Conservation (phyloP, 2,797 vertebrate genomes). For the Tauraco hartlaubi region DNA sequence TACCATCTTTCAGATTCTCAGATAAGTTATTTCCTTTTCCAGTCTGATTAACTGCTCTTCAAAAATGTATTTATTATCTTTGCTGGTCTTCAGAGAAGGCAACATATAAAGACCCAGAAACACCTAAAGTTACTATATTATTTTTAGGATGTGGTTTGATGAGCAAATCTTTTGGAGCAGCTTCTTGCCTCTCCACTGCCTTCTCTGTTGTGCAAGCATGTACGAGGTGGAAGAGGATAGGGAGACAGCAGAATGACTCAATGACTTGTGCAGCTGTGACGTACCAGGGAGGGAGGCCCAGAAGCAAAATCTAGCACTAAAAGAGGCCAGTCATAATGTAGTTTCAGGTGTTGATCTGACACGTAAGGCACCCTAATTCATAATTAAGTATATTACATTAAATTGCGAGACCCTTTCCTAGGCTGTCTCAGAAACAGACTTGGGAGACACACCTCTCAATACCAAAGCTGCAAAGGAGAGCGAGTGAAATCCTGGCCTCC, state of each 20-base stretch:
- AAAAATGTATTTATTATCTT: background rate
- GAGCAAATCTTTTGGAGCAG: background rate
- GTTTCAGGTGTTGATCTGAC: background rate
- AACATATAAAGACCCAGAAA: background rate
- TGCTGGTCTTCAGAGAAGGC: background rate
- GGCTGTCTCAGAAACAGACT: background rate
- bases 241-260: background rate
- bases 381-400: background rate
- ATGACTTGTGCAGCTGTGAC: background rate
- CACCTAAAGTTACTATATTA: background rate
- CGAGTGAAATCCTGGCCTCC: background rate
- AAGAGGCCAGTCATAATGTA: background rate
- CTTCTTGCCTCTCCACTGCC: background rate
- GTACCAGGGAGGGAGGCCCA: background rate
- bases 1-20: background rate
- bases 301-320: background rate
- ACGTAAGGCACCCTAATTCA: background rate
- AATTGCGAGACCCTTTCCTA: background rate
- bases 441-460: background rate
- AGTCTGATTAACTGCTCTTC: background rate
- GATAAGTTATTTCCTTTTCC: background rate
- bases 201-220: background rate
- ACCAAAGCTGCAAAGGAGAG: background rate
- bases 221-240: background rate
- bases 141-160: background rate